phyloP scores from a whole-genome alignment of 2,113 vertebrate genomes.

The Cygnus buccinator region DNA sequence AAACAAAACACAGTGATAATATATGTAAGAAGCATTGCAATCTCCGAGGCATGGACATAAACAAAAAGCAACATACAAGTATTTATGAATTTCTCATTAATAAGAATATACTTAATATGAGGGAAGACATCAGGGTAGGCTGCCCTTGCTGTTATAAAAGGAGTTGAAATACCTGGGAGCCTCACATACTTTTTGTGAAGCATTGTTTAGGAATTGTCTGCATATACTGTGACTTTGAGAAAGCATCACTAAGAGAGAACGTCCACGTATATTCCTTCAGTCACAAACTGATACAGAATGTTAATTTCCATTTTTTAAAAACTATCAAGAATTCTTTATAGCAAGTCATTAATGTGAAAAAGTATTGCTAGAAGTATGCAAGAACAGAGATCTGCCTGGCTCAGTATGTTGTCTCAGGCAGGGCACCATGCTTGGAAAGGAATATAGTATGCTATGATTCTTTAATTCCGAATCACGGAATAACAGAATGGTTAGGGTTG shows the following conservation, averaged over 20 bases:
- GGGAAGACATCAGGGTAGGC: neutral
- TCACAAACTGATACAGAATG: neutral
- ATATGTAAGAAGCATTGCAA: neutral
- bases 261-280: neutral
- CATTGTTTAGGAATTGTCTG: neutral
- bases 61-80: neutral
- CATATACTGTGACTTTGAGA: neutral
- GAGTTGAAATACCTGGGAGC: too few relatives aligned
- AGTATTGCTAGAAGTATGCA: neutral
- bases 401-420: neutral
- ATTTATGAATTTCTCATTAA: neutral
- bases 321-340: neutral
- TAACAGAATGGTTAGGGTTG: neutral
- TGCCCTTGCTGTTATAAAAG: neutral
- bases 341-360: neutral
- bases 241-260: too few relatives aligned
- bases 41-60: neutral
- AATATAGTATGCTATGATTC: neutral
- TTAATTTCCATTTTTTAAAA: neutral
- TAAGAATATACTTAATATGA: neutral
- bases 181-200: neutral
- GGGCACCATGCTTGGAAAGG: neutral
- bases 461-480: neutral
- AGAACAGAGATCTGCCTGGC: neutral
- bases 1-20: neutral